Base-by-base conservation (phyloP, 2,113 vertebrate species). In the Crotalus helleri region DNA sequence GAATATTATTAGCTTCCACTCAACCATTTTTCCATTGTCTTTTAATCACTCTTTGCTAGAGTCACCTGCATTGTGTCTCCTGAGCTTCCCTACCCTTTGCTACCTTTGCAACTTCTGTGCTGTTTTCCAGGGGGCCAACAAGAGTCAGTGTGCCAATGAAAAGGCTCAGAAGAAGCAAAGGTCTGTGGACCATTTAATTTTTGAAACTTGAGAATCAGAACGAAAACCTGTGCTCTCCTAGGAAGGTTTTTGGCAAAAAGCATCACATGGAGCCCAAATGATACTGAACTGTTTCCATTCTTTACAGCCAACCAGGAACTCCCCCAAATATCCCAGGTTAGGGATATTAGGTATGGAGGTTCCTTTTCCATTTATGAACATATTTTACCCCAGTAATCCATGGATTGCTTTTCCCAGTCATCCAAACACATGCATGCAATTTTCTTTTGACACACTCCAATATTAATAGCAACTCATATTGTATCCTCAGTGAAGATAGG, bases 161-260 rank as follows among this genome's bases (percentile, higher is more conserved):
- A 87, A 21, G 8, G 53, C 92, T 94, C 1, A 1, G 46, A 85
- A 90, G n/a, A 17, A 94, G 39, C 29, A n/a, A 87, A 58, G 33
- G 29, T 13, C 12, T 93, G 15, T 81, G 94, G 57, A 54, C 93
- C 58, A 69, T 88, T 94, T 93, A 39, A 1, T 85, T 95, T 95
- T 92, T 91, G 92, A 61, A 94, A 88, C 21, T n/a, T 69, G 21
- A 94, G 87, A 95, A n/a, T 19, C 81, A 15, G 44, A 96, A 90
- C 4, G 46, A 17, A 44, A 93, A 86, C 91, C 69, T 64, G 46
- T 86, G 23, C 54, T 49, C 91, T 94, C n/a, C 1, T 0, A 9
- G 19, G 88, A 7, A 15, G 19, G 21, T 17, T 24, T 0, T 0
- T 88, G 85, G 49, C 39, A 7, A 53, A 49, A 64, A 46, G 87